Evolutionary conservation across 2,113 vertebrate species (phyloP).

Genomic region (Pelecanoides urinatrix): DNA sequence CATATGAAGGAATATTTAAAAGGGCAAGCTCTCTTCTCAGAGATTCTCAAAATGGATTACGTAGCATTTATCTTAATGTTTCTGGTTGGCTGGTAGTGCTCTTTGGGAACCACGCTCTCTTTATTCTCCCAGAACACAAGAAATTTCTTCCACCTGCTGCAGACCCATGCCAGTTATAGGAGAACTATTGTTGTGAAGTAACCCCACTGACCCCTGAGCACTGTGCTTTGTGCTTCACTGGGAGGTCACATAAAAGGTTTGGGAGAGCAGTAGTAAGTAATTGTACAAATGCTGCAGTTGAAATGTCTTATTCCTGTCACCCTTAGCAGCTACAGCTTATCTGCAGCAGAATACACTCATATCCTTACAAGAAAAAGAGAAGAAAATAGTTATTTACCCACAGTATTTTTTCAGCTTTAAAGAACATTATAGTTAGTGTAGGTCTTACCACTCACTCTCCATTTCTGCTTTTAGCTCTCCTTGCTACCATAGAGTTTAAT

Average conservation of each 20-base stretch:
- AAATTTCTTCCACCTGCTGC: conserved; percentile 46
- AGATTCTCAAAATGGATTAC: background rate
- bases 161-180: background rate
- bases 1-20: background rate
- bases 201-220: conserved; percentile 12
- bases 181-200: conserved; percentile 31
- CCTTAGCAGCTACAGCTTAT: background rate
- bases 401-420: background rate
- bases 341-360: background rate
- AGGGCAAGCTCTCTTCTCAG: background rate
- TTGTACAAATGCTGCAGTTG: background rate
- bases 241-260: conserved; percentile 34
- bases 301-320: background rate
- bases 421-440: background rate
- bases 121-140: conserved; percentile 37
- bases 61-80: conserved; percentile 1
- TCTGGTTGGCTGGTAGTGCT: conserved; percentile 27
- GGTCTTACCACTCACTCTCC: background rate
- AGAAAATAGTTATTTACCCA: background rate
- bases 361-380: background rate
- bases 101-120: conserved; percentile 34
- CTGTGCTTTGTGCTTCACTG: conserved; percentile 14
- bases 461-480: background rate
- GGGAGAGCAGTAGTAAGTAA: conserved; percentile 4
- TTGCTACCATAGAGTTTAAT: background rate